Percentiles rank a stretch among this genome's conserved stretches.
These are phyloP conservation scores for Stegostoma tigrinum DNA, from an alignment of 2,113 vertebrate genomes.

Conservation along the genomic window DNA sequence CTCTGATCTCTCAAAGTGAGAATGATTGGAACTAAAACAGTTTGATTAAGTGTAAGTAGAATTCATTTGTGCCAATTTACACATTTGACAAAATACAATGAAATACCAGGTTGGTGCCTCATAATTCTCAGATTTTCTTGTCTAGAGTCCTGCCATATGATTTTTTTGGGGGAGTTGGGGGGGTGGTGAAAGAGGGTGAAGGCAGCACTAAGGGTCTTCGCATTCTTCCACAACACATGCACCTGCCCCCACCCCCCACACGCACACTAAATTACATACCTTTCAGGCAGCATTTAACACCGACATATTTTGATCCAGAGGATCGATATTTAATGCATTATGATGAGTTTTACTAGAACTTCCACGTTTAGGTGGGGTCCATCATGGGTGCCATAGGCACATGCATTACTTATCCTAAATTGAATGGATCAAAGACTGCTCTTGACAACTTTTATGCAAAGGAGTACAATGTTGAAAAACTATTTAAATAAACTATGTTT, in stretches of 20 bases:
- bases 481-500: background rate
- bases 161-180: background rate
- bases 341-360: background rate
- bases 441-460: background rate
- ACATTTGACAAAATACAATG: background rate
- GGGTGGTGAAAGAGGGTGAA: background rate
- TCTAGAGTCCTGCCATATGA: background rate
- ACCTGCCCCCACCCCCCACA: too few relatives aligned
- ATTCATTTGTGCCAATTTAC: background rate
- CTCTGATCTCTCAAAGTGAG: background rate
- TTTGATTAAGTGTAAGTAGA: background rate
- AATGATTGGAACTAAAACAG: background rate
- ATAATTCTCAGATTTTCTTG: background rate
- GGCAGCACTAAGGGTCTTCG: background rate
- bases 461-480: background rate
- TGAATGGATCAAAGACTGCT: too few relatives aligned
- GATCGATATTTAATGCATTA: background rate
- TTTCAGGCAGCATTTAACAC: background rate
- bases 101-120: background rate
- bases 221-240: background rate
- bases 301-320: background rate
- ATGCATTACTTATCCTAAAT: background rate
- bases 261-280: background rate
- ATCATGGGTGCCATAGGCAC: background rate
- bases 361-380: background rate